Base-by-base conservation (phyloP, 2,797 vertebrate genomes). In the Rachycentron canadum region DNA sequence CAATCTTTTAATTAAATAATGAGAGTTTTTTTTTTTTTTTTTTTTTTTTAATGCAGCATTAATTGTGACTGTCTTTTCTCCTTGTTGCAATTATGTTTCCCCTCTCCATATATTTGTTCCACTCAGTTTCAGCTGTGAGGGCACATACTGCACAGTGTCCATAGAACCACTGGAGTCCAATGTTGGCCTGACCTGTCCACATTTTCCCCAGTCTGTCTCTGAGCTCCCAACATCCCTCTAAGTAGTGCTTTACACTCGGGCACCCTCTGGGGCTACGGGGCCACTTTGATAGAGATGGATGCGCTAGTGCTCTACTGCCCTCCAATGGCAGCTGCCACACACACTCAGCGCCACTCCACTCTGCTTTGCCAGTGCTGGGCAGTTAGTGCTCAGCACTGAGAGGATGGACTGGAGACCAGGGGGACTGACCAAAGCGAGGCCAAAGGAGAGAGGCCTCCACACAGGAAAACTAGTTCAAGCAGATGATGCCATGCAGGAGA, bases 281-380 rank as follows among this genome's bases (percentile, higher is more conserved):
- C 75, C 79, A 79, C 77, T 85, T 81, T 88, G 85, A 79, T 81
- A 62, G 81, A 93, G 92, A 94, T 88, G 95, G 95, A 97, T 99
- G 96, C 25, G 87, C 92, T 95, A 97, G 97, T 97, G 96, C 97
- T 98, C 97, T 99, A 99, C 98, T 99, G 98, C 98, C 98, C 98
- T 98, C 98, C 96, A 96, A 97, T 98, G 98, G 98, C 91, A 91
- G 84, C 81, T 70, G 58, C 63, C 53, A n/a, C 73, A 71, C 36
- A 76, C 58, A 74, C 78, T 76, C 83, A 57, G 81, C 55, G 6
- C 58, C 17, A 23, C 78, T 83, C 45, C 58, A 60, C 76, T 78
- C 78, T 36, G 75, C 66, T 68, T 68, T 81, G 73, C 69, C 74
- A 74, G 80, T 73, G 80, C 72, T 79, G 85, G 81, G 79, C 83